These are phyloP conservation scores for Furnarius figulus DNA, from an alignment of 2,113 vertebrate genomes.

Conservation along the genomic window DNA sequence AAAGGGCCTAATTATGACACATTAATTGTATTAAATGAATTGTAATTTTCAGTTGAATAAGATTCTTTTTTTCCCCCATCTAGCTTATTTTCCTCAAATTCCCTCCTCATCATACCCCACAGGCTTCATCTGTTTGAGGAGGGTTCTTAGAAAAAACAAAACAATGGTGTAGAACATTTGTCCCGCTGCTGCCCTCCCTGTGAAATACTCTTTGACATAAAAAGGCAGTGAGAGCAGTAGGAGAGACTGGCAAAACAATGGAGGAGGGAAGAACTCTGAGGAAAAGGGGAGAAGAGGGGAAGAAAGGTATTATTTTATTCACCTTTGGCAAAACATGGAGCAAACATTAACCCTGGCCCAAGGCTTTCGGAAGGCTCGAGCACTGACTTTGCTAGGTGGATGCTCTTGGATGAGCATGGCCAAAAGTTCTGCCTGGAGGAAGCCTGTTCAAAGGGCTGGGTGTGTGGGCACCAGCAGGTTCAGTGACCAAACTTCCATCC, in stretches of 20 bases:
- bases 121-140: background rate
- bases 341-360: background rate
- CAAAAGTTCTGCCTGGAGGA: background rate
- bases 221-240: background rate
- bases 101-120: background rate
- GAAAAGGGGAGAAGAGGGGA: background rate
- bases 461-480: background rate
- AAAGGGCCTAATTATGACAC: slow-evolving; percentile 43
- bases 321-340: background rate
- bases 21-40: slow-evolving; percentile 27
- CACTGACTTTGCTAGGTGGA: background rate
- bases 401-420: accelerated
- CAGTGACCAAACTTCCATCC: background rate
- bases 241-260: background rate
- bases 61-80: background rate
- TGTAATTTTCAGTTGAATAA: background rate
- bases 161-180: background rate
- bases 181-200: accelerated
- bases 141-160: background rate
- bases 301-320: background rate
- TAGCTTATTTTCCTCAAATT: background rate
- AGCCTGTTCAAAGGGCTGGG: background rate
- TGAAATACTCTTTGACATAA: background rate
- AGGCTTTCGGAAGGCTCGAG: background rate
- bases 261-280: background rate